Evolutionary conservation across 2,888 invertebrate species (phyloP), one percentile per base, ranked within the genome.

Genomic region (Drosophila mulleri): DNA sequence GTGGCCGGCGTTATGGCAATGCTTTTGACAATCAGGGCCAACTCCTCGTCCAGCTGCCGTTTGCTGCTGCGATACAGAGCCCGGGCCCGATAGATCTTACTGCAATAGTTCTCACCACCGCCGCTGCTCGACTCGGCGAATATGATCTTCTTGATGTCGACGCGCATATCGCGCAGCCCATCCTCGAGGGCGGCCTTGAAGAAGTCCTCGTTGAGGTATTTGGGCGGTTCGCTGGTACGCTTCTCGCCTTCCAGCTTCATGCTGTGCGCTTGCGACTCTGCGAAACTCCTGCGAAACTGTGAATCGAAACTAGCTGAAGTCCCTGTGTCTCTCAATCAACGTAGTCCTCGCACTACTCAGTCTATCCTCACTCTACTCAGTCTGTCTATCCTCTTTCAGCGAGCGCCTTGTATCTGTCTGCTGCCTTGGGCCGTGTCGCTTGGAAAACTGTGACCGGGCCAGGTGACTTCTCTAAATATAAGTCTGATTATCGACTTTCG

Each of bases 1-100:
- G 92, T 92, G 23, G 94, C 94, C 35, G 92, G 91, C 11, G 91
- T 91, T 18, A 92, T 92, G 23, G 90, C 90, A 56, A 92, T 92
- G 59, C 88, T 91, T 73, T 92, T 92, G 3, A 92, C 89, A 71
- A 92, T 92, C 82, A 92, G 35, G 1, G 89, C 84, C 77, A 91
- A 61, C 61, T 91, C 91, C 75, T 92, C 87, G 37, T 90, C 90
- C 78, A 86, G 59, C 57, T 92, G 89, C 0, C 83, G 83, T 39
- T 88, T 91, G 58, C 89, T 90, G 70, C 91, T 87, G 12, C 89
- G 75, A 52, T 90, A 92, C 1, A 92, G 64, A 0, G 90, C 87
- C 37, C 74, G 82, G 5, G 89, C 91, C 3, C 92, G 85, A 74
- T 92, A 92, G 62, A 92, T 92, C 48, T 91, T 90, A 48, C 92